These are phyloP conservation scores for Hypomecis atomaria DNA, from an alignment of 2,888 invertebrate genomes.

Conservation along the genomic window DNA sequence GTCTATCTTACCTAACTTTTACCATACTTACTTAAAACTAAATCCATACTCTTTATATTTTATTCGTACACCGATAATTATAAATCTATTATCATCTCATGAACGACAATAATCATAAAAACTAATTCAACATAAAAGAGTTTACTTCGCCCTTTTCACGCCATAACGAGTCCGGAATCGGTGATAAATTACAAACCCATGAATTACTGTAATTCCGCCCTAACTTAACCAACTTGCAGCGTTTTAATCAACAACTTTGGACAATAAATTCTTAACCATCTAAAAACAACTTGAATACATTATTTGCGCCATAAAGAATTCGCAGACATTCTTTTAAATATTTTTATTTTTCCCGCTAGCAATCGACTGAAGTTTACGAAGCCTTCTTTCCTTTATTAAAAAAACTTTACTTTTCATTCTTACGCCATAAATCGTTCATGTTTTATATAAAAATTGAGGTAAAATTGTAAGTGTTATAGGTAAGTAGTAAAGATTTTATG, in stretches of 20 bases:
- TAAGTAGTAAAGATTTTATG: constrained; percentile 53
- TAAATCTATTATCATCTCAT: no score
- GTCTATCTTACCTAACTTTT: no score
- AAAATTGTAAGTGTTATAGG: constrained; percentile 58
- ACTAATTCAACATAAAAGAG: background rate
- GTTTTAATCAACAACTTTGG: constrained; percentile 34
- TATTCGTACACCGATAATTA: no score
- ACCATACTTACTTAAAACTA: no score
- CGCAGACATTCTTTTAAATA: constrained; percentile 6
- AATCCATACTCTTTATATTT: no score
- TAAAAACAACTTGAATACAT: constrained; percentile 37
- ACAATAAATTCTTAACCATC: constrained; percentile 35
- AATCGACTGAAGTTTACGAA: constrained; percentile 25
- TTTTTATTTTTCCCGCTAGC: constrained; percentile 1
- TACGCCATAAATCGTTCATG: constrained; percentile 56
- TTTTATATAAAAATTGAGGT: constrained; percentile 52
- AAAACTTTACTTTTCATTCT: constrained; percentile 42
- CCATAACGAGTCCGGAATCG: constrained; percentile 29
- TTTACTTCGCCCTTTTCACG: constrained; percentile 5
- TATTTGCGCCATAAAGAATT: constrained; percentile 33
- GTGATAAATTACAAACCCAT: constrained; percentile 35
- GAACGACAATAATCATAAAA: background rate
- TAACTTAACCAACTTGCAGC: background rate
- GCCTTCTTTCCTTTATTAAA: constrained; percentile 46
- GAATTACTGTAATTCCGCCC: constrained; percentile 22